Evolutionary conservation across 2,113 vertebrate genomes (phyloP), one percentile per base, ranked within the genome.

Genomic region (Todiramphus chloris): DNA sequence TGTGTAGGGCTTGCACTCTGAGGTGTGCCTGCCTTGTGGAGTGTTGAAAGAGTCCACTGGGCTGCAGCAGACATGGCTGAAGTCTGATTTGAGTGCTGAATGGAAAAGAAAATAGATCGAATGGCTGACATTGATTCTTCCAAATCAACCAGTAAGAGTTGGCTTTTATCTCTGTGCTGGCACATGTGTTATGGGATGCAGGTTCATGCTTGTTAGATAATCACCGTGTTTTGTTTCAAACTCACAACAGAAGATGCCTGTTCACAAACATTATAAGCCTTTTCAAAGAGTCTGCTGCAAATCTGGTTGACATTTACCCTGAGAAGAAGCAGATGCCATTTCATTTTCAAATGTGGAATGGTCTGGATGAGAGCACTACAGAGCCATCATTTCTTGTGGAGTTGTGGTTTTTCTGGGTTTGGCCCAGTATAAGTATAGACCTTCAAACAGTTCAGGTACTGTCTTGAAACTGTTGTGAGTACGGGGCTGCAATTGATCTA

Each of bases 141-240:
- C 70, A 73, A 81, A 74, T 66, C 80, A 85, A 0, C 58, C 41
- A 66, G 50, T 51, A 50, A 56, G 72, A 53, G 60, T 11, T 90
- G 85, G 69, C 93, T 95, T 81, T 94, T 96, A 60, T 82, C 74
- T 91, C 78, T 89, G 66, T 58, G 63, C 83, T 95, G 96, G 94
- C 87, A 81, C 46, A 5, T n/a, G 67, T 62, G 72, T 67, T 84
- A 13, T 2, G 74, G 60, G 89, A 28, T 91, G 87, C 95, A 91
- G 81, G 94, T 93, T 94, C 37, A 7, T 94, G 93, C 96, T 91
- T 95, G 92, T 83, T 96, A 51, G 91, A n/a, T 95, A 91, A 95
- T 89, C 66, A 14, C 81, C 0, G 0, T 60, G 68, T 59, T 95
- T 82, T 62, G 55, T 93, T 95, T 93, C 46, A 77, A 5, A 63